phyloP scores from a whole-genome alignment of 2,113 vertebrate genomes.

The Callocephalon fimbriatum region DNA sequence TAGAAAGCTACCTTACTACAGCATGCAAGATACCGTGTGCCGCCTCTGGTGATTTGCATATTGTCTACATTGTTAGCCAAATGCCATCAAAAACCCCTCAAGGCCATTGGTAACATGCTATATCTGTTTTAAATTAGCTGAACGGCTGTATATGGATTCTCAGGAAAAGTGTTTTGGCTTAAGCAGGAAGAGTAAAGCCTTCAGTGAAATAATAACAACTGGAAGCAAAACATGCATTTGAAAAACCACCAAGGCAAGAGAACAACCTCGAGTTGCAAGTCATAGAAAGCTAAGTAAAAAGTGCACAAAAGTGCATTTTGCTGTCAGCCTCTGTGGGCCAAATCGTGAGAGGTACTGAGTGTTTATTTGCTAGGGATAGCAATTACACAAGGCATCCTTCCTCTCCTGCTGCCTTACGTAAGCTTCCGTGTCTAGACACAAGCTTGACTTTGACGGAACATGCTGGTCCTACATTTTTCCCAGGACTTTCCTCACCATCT shows the following conservation, averaged over 20 bases:
- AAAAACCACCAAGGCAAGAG: not conserved
- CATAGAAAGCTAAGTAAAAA: not conserved
- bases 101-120: not conserved
- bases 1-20: not conserved
- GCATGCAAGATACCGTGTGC: not conserved
- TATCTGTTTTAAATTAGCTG: conserved; percentile 42
- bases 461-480: conserved; percentile 50
- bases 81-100: conserved; percentile 46
- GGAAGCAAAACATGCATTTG: not conserved
- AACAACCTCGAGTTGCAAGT: not conserved
- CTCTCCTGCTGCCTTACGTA: conserved; percentile 53
- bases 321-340: not conserved
- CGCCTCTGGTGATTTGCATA: not conserved
- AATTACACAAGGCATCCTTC: conserved; percentile 61
- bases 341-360: not conserved
- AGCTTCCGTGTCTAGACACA: conserved; percentile 51
- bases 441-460: conserved; percentile 50
- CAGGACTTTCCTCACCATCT: conserved; percentile 37
- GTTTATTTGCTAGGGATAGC: conserved; percentile 38
- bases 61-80: conserved; percentile 19
- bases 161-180: conserved; percentile 3
- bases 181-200: not conserved
- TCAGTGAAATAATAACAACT: not conserved
- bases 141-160: not conserved
- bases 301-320: not conserved